A percentile compares a stretch with the other conserved stretches of the same genome.
Evolutionary conservation across 2,797 vertebrate species (phyloP).

Genomic region (Oceanodroma leucorhoa): DNA sequence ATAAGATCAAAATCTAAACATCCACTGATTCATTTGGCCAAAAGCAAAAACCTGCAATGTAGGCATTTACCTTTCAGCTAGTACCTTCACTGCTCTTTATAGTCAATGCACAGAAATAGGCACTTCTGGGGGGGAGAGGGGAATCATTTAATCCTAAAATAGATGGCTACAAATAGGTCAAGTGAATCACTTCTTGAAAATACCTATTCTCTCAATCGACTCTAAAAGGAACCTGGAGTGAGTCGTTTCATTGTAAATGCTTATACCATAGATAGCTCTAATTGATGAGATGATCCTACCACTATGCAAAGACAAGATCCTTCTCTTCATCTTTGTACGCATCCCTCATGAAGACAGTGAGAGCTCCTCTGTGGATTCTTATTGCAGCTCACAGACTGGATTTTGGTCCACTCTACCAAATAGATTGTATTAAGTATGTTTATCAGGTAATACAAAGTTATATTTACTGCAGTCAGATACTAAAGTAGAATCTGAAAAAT

Average conservation of each 20-base stretch:
- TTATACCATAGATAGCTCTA: neutral
- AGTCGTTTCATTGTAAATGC: neutral
- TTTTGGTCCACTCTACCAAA: neutral
- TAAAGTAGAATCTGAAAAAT: neutral
- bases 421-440: neutral
- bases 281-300: neutral
- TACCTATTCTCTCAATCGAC: neutral
- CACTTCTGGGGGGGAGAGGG: neutral
- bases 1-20: neutral
- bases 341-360: neutral
- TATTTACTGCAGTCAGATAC: neutral
- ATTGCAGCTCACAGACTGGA: neutral
- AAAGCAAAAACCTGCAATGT: neutral
- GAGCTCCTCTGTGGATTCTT: neutral
- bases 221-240: neutral
- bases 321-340: neutral
- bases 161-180: constrained; percentile 31
- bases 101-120: neutral
- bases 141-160: neutral
- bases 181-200: constrained; percentile 26
- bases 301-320: neutral
- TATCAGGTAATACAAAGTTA: neutral
- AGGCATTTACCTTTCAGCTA: neutral
- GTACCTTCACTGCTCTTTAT: neutral
- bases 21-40: neutral